Conservation (phyloP, 2,888 invertebrate genomes). For the Micoletzkya japonica region DNA sequence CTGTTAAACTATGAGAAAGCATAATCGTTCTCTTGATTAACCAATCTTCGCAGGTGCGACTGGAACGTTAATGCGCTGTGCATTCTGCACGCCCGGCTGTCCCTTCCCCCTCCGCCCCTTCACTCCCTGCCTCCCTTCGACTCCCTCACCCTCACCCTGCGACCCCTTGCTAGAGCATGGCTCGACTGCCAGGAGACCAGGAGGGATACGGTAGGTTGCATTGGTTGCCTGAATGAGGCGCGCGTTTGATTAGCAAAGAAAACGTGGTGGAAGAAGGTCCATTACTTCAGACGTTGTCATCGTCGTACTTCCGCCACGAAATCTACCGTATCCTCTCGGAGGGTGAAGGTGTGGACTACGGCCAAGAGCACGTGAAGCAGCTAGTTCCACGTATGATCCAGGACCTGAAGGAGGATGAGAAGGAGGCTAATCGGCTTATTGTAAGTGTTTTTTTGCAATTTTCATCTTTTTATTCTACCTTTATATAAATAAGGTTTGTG, state of each 20-base stretch:
- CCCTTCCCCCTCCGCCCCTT: slow-evolving; percentile 7
- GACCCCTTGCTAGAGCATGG: slow-evolving; percentile 13
- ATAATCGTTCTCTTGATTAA: no score
- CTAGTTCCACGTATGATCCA: background rate
- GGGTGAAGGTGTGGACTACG: background rate
- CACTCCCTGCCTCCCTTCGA: slow-evolving; percentile 4
- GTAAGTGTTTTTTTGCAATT: background rate
- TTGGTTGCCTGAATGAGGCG: background rate
- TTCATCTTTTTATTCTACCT: background rate
- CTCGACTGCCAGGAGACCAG: slow-evolving; percentile 7
- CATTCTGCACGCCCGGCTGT: slow-evolving; percentile 8
- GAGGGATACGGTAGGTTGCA: background rate
- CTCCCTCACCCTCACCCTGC: slow-evolving; percentile 10
- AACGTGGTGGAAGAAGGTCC: background rate
- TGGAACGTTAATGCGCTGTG: slow-evolving; percentile 10
- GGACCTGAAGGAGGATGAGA: background rate
- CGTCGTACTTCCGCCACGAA: slow-evolving; percentile 12
- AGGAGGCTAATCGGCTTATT: slow-evolving; percentile 16
- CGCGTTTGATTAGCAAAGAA: background rate
- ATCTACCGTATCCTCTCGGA: slow-evolving; percentile 14
- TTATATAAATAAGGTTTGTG: background rate
- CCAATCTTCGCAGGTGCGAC: slow-evolving; percentile 25
- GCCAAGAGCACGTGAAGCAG: background rate
- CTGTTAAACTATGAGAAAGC: no score
- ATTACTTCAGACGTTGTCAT: background rate